Conservation (phyloP, 2,113 vertebrate genomes). For the Grammomys surdaster region DNA sequence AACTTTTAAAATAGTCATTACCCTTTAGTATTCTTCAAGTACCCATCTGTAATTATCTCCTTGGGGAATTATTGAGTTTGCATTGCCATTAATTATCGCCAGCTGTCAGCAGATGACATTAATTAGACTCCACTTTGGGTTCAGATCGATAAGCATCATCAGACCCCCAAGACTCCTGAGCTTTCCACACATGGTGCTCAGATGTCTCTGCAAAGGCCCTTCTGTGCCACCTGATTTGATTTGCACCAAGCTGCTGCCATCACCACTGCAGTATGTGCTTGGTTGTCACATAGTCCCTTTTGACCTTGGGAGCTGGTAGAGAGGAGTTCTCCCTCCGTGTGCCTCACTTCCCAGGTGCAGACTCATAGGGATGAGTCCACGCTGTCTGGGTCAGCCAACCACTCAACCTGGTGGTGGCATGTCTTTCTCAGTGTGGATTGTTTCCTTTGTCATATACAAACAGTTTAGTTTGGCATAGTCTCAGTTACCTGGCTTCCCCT, state of each 20-base stretch:
- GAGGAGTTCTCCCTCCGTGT: not conserved
- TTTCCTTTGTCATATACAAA: not conserved
- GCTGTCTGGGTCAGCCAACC: not conserved
- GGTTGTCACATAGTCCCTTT: not conserved
- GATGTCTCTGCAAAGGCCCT: not conserved
- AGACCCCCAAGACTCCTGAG: not conserved
- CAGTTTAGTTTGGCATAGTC: not conserved
- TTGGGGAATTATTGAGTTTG: conserved; percentile 16
- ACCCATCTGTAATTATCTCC: not conserved
- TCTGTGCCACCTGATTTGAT: not conserved
- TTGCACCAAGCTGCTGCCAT: not conserved
- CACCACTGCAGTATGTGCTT: not conserved
- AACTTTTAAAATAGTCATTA: not conserved
- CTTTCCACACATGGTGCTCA: not conserved
- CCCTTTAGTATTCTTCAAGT: conserved; percentile 11
- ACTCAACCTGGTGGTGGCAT: not conserved
- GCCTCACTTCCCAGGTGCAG: not conserved
- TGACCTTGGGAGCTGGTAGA: not conserved
- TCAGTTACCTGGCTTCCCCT: not conserved
- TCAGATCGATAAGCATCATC: not conserved
- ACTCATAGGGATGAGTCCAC: not conserved
- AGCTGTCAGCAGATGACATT: not conserved
- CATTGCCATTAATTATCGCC: conserved; percentile 21
- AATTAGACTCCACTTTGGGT: not conserved
- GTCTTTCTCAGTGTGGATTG: not conserved